Base-by-base conservation (phyloP, 2,888 invertebrate species). In the Acrobasis consociella region DNA sequence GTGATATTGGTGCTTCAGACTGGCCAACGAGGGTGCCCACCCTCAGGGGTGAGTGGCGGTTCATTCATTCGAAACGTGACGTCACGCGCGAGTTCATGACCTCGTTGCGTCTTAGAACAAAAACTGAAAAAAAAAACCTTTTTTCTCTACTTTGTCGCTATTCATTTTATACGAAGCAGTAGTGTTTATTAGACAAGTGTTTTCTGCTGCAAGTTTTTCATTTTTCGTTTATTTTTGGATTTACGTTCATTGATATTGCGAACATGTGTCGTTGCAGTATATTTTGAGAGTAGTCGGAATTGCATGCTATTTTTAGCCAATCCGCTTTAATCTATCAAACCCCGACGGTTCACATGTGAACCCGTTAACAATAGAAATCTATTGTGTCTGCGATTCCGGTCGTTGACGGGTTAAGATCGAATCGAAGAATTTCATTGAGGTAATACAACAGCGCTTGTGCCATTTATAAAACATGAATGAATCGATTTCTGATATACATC, bases 11-110 rank as follows among this genome's bases (percentile, higher is more conserved):
- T 80, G 72, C 22, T 71, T 78, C 72, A 78, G 80, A 79, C 75
- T 85, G 84, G 81, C 83, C 83, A 78, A 73, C 72, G 71, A 73
- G 76, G 66, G 75, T 37, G 51, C 13, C 51, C 60, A 51, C 51
- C 60, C 60, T 7, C 31, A 53, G 78, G 68, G 72, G 64, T 71
- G 67, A 75, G 80, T 75, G 78, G 81, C 68, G 85, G 86, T 86
- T 87, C 91, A 89, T 90, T 91, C 91, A 90, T 89, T 86, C 83
- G 85, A 76, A 71, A 69, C 77, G 80, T 89, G 88, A 89, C 90
- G 90, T 89, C 89, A 89, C 80, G 75, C 70, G 68, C 82, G 83
- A 85, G 90, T 89, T 89, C 89, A 76, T 87, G 88, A 82, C 89
- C 90, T 85, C 85, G 76, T 73, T 72, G 74, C 69, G 71, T 73